These are phyloP conservation scores for Platorchestia sp. DNA, from an alignment of 1,140 invertebrate species.

Conservation along the genomic window DNA sequence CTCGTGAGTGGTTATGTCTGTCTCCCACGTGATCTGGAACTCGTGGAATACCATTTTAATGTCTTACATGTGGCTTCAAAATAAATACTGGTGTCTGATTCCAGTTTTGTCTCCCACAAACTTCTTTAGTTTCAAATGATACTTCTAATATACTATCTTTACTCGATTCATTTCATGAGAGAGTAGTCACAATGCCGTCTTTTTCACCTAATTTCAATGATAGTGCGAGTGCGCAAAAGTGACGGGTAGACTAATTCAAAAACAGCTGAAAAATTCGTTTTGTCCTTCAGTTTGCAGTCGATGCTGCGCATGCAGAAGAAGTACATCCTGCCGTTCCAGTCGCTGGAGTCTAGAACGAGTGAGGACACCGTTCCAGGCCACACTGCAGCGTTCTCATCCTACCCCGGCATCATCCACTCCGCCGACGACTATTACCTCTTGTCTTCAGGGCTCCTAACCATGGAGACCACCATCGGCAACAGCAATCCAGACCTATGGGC, in stretches of 20 bases:
- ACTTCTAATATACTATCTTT: too few relatives aligned
- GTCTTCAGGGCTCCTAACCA: conserved; percentile 77
- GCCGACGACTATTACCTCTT: conserved; percentile 89
- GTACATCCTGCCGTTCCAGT: conserved; percentile 86
- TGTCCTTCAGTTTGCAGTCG: conserved; percentile 78
- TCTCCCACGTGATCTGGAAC: not conserved
- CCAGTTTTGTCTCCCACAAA: too few relatives aligned
- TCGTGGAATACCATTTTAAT: too few relatives aligned
- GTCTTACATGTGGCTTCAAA: too few relatives aligned
- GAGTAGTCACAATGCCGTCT: not conserved
- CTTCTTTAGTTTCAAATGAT: too few relatives aligned
- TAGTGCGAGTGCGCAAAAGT: too few relatives aligned
- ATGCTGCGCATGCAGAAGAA: conserved; percentile 93
- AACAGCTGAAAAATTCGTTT: not conserved
- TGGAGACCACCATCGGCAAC: conserved; percentile 84
- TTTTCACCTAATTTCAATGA: not conserved
- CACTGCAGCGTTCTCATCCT: conserved; percentile 85
- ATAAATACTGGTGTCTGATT: too few relatives aligned
- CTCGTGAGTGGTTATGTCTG: not conserved
- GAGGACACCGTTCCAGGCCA: conserved; percentile 76
- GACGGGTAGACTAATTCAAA: not conserved
- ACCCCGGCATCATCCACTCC: conserved; percentile 88
- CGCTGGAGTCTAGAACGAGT: conserved; percentile 71
- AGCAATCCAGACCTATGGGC: conserved; percentile 77
- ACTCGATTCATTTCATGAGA: too few relatives aligned